These are phyloP conservation scores for Sinocyclocheilus rhinocerous DNA, from an alignment of 2,113 vertebrate species.

Conservation along the genomic window DNA sequence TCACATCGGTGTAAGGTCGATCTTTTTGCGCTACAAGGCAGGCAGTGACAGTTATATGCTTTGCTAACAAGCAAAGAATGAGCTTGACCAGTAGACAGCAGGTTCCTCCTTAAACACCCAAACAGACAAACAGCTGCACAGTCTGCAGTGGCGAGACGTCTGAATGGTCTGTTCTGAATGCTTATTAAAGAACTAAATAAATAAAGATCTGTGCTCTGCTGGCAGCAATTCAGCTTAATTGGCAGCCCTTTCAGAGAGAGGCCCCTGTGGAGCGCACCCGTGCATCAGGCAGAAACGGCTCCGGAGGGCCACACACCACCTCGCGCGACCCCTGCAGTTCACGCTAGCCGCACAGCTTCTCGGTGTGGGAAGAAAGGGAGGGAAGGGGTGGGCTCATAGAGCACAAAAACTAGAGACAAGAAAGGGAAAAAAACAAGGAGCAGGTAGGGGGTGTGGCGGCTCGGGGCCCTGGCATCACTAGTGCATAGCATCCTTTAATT, in stretches of 20 bases:
- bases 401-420: slow-evolving; percentile 2
- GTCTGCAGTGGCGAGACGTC: slow-evolving; percentile 57
- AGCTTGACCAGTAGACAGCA: slow-evolving; percentile 42
- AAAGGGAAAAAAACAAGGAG: slow-evolving; percentile 39
- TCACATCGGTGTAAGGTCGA: neutral
- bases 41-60: slow-evolving; percentile 11
- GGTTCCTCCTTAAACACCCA: slow-evolving; percentile 56
- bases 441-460: slow-evolving; percentile 58
- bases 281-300: slow-evolving; percentile 66
- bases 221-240: slow-evolving; percentile 71
- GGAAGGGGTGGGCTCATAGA: slow-evolving; percentile 45
- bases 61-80: slow-evolving; percentile 7
- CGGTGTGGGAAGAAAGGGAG: slow-evolving; percentile 18
- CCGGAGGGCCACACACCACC: slow-evolving; percentile 64
- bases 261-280: slow-evolving; percentile 62
- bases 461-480: slow-evolving; percentile 63
- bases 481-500: slow-evolving; percentile 74
- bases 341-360: slow-evolving; percentile 67
- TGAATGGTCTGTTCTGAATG: slow-evolving; percentile 67
- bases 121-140: slow-evolving; percentile 62
- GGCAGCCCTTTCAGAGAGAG: slow-evolving; percentile 68
- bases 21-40: neutral
- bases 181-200: slow-evolving; percentile 70
- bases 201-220: slow-evolving; percentile 70
- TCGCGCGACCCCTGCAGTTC: slow-evolving; percentile 65